Evolutionary conservation across 2,888 invertebrate genomes (phyloP).

Genomic region (Mythimna pallens): DNA sequence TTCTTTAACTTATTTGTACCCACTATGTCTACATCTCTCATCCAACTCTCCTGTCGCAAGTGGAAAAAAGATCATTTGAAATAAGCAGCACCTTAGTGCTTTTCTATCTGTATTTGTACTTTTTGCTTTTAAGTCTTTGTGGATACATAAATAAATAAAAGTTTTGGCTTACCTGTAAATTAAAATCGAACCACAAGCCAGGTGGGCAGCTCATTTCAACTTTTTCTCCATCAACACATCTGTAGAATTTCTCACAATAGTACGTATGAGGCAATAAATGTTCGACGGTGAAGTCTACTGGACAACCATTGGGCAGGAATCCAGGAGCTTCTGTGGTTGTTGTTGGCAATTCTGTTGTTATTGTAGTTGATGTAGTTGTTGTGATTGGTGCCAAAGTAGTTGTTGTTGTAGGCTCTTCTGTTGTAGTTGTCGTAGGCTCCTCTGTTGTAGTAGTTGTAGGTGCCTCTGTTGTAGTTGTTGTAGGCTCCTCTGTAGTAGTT

Average conservation of each 20-base stretch:
- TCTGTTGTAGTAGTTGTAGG: constrained; percentile 20
- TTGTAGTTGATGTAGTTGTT: constrained; percentile 4
- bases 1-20: too few species aligned
- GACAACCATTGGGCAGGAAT: constrained; percentile 73
- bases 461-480: background rate
- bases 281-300: constrained; percentile 63
- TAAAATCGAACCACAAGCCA: constrained; percentile 72
- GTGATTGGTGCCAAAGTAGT: constrained; percentile 3
- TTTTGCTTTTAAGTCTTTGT: too few species aligned
- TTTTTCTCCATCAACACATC: constrained; percentile 73
- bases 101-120: too few species aligned
- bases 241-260: constrained; percentile 76
- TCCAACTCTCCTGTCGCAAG: too few species aligned
- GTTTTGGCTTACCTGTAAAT: constrained; percentile 68
- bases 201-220: constrained; percentile 68
- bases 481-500: background rate
- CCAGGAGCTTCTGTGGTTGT: constrained; percentile 17
- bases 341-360: constrained; percentile 9
- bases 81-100: too few species aligned
- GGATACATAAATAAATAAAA: too few species aligned
- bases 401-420: constrained; percentile 1
- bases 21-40: too few species aligned
- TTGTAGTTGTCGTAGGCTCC: background rate
- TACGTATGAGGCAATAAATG: constrained; percentile 73
- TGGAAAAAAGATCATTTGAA: too few species aligned